Evolutionary conservation across 2,113 vertebrate genomes (phyloP).

Genomic region (Nesogale talazaci): DNA sequence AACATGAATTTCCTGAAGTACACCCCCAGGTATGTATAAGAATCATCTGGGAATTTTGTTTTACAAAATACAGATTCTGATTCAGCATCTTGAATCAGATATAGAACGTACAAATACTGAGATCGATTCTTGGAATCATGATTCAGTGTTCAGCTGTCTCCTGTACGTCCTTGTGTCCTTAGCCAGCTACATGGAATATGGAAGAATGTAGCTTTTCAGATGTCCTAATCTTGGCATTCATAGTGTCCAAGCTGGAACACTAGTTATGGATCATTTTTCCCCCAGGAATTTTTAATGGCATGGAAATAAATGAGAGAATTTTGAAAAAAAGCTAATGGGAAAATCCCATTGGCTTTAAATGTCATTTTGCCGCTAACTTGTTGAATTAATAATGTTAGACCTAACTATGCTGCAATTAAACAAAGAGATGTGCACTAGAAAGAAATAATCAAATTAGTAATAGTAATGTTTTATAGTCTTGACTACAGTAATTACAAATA

Average conservation of each 20-base stretch:
- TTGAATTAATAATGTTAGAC: neutral
- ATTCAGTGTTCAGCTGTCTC: neutral
- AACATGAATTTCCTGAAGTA: neutral
- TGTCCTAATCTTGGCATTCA: neutral
- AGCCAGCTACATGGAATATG: constrained; percentile 19
- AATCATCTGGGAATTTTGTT: neutral
- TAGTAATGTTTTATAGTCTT: constrained; percentile 12
- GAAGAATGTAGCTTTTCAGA: constrained; percentile 12
- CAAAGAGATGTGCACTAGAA: neutral
- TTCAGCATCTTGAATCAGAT: no score
- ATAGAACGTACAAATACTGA: no score
- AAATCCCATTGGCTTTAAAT: no score
- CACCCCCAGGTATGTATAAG: neutral
- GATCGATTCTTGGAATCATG: neutral
- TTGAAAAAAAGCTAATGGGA: neutral
- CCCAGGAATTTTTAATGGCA: constrained; percentile 25
- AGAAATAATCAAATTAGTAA: neutral
- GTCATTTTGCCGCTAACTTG: no score
- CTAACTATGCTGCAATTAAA: neutral
- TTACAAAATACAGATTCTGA: constrained; percentile 3
- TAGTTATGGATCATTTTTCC: constrained; percentile 21
- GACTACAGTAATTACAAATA: neutral
- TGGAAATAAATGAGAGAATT: neutral
- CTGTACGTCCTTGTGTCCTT: neutral
- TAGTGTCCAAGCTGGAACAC: neutral